Evolutionary conservation across 1,140 invertebrate species (phyloP), one percentile per base, ranked within the genome.

Genomic region (Lucilia sericata): DNA sequence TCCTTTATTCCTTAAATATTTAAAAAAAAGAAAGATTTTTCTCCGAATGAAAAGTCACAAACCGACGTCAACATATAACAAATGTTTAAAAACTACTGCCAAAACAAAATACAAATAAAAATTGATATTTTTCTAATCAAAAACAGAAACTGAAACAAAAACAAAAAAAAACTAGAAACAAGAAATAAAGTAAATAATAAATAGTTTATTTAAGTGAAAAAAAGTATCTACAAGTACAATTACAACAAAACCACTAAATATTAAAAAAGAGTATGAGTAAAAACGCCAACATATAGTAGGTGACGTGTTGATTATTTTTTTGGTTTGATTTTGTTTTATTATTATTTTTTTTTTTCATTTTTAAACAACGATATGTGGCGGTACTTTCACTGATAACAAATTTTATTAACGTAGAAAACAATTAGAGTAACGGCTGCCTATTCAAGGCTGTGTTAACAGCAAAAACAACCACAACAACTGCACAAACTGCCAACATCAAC

Each of bases 381-480:
- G 70, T 25, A 80, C 76, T 80, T 80, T 80, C 76, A 80, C 76
- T 80, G 76, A 80, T 80, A 80, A 80, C 1, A 49, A 80, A 80
- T 51, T 51, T 49, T 21, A 34, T 78, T 78, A 47, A 19, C 75
- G 75, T 78, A 76, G 25, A 76, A 74, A n/a, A 42, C 75, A 47
- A 78, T 78, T 36, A 78, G 34, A 78, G n/a, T 19, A 78, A 78
- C 36, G 36, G 42, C 75, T 47, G 74, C 34, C 65, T 21, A 70
- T 70, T 70, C 65, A 70, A 70, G 65, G 65, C 65, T 70, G 19
- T 70, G 65, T 21, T 70, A 70, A 70, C 19, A 70, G 65, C 65
- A 65, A 9, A n/a, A 8, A 65, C 25, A 30, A 30, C 25, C 25
- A 30, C 25, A 30, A 30, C 5, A 10, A 42, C 42, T 42, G 13